A percentile compares a stretch with the other conserved stretches of the same genome.
Evolutionary conservation across 2,113 vertebrate species (phyloP).

Genomic region (Lontra canadensis): DNA sequence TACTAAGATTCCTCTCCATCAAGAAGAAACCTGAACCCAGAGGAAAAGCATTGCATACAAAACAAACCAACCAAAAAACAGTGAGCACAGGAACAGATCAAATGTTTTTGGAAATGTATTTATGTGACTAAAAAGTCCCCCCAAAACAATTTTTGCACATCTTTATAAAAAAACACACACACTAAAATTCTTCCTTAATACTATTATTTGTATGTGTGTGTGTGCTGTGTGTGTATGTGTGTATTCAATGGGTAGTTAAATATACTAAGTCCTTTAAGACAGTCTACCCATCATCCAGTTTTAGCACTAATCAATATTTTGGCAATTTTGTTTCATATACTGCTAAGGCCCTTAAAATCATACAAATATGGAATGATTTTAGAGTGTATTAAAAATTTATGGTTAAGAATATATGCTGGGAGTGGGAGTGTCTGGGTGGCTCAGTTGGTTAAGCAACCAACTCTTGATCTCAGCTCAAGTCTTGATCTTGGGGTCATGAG

Average conservation of each 20-base stretch:
- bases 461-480: background rate
- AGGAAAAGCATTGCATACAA: background rate
- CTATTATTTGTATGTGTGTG: background rate
- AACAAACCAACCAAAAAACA: background rate
- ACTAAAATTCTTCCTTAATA: background rate
- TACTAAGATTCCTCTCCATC: background rate
- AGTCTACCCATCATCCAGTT: background rate
- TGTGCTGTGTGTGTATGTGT: background rate
- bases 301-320: background rate
- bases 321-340: background rate
- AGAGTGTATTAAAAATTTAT: background rate
- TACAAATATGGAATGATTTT: background rate
- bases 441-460: background rate
- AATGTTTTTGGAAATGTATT: background rate
- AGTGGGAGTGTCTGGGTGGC: background rate
- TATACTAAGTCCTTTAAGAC: background rate
- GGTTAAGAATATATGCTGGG: background rate
- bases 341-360: background rate
- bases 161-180: slow-evolving; percentile 5
- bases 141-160: background rate
- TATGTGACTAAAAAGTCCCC: background rate
- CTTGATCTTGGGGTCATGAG: background rate
- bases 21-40: background rate
- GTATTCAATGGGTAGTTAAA: background rate
- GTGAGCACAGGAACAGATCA: background rate